Conservation (phyloP, 2,888 invertebrate species). For the Hoplodrina ambigua region DNA sequence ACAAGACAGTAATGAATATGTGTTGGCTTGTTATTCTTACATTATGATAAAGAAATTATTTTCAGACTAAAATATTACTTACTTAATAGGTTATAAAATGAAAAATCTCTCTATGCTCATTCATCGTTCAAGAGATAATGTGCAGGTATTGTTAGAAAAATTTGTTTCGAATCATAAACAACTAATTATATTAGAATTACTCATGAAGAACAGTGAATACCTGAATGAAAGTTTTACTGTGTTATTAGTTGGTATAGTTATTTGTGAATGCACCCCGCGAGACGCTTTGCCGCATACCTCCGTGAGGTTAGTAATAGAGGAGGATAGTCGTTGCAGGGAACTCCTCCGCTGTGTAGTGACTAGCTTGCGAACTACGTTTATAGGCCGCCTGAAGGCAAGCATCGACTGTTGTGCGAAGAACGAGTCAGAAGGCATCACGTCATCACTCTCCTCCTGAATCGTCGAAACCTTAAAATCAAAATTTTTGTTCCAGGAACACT, state of each 20-base stretch:
- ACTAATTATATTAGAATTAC: constrained; percentile 7
- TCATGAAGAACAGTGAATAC: constrained; percentile 23
- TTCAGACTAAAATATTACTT: constrained; percentile 9
- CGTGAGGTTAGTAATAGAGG: constrained; percentile 88
- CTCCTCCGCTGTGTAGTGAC: constrained; percentile 87
- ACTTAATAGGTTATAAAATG: constrained; percentile 7
- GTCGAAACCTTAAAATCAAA: constrained; percentile 86
- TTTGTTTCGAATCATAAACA: constrained; percentile 2
- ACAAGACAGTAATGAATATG: constrained; percentile 9
- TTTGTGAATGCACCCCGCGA: constrained; percentile 79
- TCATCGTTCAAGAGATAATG: constrained; percentile 16
- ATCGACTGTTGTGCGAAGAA: constrained; percentile 83
- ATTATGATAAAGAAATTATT: constrained; percentile 4
- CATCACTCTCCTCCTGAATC: constrained; percentile 83
- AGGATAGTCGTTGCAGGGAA: constrained; percentile 87
- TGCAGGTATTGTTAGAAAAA: constrained; percentile 13
- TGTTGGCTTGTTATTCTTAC: not conserved
- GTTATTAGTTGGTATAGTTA: constrained; percentile 14
- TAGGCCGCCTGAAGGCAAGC: constrained; percentile 84
- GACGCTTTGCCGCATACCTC: constrained; percentile 84
- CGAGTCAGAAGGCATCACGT: constrained; percentile 77
- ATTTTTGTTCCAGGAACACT: constrained; percentile 69
- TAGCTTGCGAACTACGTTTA: constrained; percentile 89
- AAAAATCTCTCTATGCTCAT: constrained; percentile 24
- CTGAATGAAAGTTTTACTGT: constrained; percentile 33